These are phyloP conservation scores for Mellivora capensis DNA, from an alignment of 2,113 vertebrate genomes.

Conservation along the genomic window DNA sequence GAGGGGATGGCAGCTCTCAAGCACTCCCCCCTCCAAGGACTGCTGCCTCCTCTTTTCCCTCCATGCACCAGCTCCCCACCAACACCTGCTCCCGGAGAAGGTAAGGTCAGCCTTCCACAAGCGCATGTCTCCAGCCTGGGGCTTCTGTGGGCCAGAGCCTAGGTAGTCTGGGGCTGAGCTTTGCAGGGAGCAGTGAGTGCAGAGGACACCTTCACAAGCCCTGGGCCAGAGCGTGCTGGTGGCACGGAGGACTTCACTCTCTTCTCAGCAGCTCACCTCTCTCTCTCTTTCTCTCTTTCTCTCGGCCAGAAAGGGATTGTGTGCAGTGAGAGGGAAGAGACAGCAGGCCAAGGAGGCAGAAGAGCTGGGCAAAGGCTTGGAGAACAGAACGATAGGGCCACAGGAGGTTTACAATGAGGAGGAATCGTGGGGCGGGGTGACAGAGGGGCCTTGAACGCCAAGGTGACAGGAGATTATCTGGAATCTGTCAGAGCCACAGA, in stretches of 20 bases:
- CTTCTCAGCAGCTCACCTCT: neutral
- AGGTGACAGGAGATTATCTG: neutral
- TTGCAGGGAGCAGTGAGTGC: neutral
- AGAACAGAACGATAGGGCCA: neutral
- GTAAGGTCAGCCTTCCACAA: neutral
- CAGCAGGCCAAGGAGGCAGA: neutral
- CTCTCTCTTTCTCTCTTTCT: neutral
- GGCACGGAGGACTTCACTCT: too few relatives aligned
- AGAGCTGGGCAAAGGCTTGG: neutral
- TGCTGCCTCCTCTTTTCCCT: neutral
- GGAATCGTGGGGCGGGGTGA: accelerated
- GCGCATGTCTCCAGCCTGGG: neutral
- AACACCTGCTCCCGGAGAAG: neutral
- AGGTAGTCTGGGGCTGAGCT: neutral
- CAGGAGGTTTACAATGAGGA: neutral
- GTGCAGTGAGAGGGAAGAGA: neutral
- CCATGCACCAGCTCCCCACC: neutral
- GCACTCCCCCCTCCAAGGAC: too few relatives aligned
- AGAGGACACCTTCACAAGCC: neutral
- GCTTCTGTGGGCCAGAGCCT: neutral
- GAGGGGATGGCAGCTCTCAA: neutral
- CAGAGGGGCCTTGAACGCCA: neutral
- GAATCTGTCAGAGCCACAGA: neutral
- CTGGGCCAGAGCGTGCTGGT: accelerated
- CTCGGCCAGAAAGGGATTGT: neutral